Evolutionary conservation across 1,140 invertebrate genomes (phyloP), one percentile per base, ranked within the genome.

Genomic region (Microplitis mediator): DNA sequence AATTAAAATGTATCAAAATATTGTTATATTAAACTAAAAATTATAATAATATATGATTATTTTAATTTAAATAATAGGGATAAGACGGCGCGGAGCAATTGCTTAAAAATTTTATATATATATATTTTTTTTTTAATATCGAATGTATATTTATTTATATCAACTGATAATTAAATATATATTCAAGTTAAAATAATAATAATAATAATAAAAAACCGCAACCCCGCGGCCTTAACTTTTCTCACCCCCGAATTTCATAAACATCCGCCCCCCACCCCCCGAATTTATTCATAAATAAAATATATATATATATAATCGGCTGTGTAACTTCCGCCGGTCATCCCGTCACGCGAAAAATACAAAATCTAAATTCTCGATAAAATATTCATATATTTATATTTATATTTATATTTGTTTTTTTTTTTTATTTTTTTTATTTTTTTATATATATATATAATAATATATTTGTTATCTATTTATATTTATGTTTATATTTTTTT

Each of bases 351-450:
- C 80, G 79, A 75, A 79, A 80, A 83, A 83, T 84, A 84, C 81
- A 86, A 86, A 85, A 85, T 82, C 81, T 83, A 84, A 81, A 83
- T 84, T 67, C 73, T 81, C 76, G 74, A 81, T 79, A 79, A 79
- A 80, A 85, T 84, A 84, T 82, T 45, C 39, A 45, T 82, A 85
- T 84, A 67, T 52, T 52, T 67, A 67, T 67, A 58, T 31, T 31
- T 58, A 58, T 58, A 58, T 58, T 31, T 71, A 36, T 63, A 50
- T 52, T 76, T 45, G 56, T 62, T 36, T 58, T 54, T 70, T 72
- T 77, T 74, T 74, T 64, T 71, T 71, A 63, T 72, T 69, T 60
- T 9, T 9, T 36, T 62, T 69, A 23, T 69, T 60, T 9, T 9
- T 36, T 62, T 71, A 23, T 65, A 50, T 69, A 71, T 69, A 32